Evolutionary conservation across 2,797 vertebrate species (phyloP).

Genomic region (Propithecus perrieri): DNA sequence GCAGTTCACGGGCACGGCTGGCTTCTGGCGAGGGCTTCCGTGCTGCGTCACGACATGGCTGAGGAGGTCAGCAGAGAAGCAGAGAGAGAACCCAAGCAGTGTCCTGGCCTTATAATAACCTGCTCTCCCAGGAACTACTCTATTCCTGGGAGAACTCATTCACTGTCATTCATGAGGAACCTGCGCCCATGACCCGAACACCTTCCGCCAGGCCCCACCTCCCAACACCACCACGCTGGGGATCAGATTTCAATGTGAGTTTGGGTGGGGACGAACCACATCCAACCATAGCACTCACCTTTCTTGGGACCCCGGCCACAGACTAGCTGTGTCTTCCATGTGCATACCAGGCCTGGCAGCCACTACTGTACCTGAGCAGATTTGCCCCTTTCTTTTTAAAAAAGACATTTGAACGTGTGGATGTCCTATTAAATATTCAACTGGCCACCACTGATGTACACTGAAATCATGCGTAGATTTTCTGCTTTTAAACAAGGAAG

Average conservation of each 20-base stretch:
- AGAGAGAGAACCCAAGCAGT: background rate
- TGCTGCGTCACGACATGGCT: background rate
- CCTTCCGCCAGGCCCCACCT: background rate
- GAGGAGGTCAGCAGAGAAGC: background rate
- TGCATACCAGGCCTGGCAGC: accelerated
- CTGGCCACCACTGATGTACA: background rate
- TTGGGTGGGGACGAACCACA: background rate
- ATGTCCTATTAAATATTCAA: background rate
- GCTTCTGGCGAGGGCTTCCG: background rate
- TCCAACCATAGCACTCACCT: background rate
- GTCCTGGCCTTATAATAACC: background rate
- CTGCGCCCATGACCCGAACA: background rate
- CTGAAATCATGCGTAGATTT: background rate
- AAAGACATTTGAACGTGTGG: background rate
- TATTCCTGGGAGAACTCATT: background rate
- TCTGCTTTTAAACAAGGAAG: too few species aligned
- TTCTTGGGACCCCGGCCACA: background rate
- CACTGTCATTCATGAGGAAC: background rate
- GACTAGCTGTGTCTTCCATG: accelerated
- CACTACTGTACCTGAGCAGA: background rate
- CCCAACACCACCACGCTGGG: background rate
- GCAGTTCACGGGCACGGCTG: background rate
- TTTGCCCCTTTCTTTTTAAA: background rate
- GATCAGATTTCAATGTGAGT: background rate
- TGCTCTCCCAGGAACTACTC: background rate